Base-by-base conservation (phyloP, 2,797 vertebrate species). In the Trichosurus vulpecula region DNA sequence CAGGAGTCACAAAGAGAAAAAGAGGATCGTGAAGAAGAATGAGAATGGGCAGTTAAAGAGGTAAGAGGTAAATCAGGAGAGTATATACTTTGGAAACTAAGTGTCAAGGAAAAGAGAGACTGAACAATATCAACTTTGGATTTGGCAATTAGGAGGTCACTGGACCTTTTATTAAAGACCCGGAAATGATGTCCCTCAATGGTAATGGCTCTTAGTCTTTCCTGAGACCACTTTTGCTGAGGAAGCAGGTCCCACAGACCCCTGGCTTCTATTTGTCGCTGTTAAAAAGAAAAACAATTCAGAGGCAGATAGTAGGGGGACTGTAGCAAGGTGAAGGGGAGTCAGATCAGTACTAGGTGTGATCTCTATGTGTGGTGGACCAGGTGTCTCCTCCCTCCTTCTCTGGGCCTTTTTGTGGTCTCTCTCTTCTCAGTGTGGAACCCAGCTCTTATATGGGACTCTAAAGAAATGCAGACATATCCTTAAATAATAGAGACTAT, bases 391-490 rank as follows among this genome's bases (percentile, higher is more conserved):
- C 29, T 54, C 31, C 54, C 47, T 93, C 52, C 47, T 52, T 4
- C 22, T 25, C 51, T 96, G 89, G 52, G 52, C 92, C 55, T 91
- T 2, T 51, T 11, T 87, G 30, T 92, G 52, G 11, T n/a, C 8
- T 53, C 41, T 96, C 95, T 74, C 25, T 92, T 58, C 54, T 92
- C 52, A 4, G n/a, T 93, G 35, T 58, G 95, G 94, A 94, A 35
- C 52, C 35, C 89, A 90, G 91, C 94, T 96, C 93, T 95, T 91
- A 51, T n/a, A 92, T 47, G 74, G 92, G 92, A 90, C 14, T 54
- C 41, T 25, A 47, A 53, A 4, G 53, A 31, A 29, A 90, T 52
- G 61, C 13, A 94, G 29, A 55, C 54, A 92, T 58, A 58, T 57
- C 51, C 53, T 53, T 52, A 89, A 53, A 94, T n/a, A 91, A 87